Conservation (phyloP, 2,888 invertebrate species). For the Ophonus ardosiacus region DNA sequence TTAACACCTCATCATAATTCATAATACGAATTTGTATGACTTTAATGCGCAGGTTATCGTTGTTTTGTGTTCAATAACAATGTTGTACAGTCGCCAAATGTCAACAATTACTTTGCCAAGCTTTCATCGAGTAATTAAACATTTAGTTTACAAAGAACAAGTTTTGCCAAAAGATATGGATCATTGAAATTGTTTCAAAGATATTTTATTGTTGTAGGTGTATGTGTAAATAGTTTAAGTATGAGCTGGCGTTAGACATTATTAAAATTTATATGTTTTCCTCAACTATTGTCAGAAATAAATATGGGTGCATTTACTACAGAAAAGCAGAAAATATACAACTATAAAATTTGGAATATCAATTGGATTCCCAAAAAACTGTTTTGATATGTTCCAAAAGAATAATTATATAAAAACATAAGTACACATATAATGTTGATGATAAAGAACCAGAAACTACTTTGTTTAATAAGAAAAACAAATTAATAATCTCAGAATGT, state of each 20-base stretch:
- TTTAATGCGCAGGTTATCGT: background rate
- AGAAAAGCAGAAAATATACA: background rate
- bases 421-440: too few relatives aligned
- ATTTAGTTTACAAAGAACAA: constrained; percentile 36
- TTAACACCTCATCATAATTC: too few relatives aligned
- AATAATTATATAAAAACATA: too few relatives aligned
- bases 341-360: too few relatives aligned
- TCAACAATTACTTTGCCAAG: constrained; percentile 44
- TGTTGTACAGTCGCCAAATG: constrained; percentile 21
- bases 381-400: too few relatives aligned
- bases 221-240: constrained; percentile 2
- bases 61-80: background rate
- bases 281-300: background rate
- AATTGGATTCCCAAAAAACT: too few relatives aligned
- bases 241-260: background rate
- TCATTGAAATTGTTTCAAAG: constrained; percentile 13
- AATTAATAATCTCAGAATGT: too few relatives aligned
- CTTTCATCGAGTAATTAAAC: constrained; percentile 22
- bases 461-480: too few relatives aligned
- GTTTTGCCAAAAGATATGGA: constrained; percentile 31
- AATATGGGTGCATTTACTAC: background rate
- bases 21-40: too few relatives aligned
- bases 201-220: background rate
- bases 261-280: background rate
- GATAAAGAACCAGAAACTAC: too few relatives aligned